Evolutionary conservation across 2,797 vertebrate species (phyloP), one percentile per base, ranked within the genome.

Genomic region (Siniperca undulata): DNA sequence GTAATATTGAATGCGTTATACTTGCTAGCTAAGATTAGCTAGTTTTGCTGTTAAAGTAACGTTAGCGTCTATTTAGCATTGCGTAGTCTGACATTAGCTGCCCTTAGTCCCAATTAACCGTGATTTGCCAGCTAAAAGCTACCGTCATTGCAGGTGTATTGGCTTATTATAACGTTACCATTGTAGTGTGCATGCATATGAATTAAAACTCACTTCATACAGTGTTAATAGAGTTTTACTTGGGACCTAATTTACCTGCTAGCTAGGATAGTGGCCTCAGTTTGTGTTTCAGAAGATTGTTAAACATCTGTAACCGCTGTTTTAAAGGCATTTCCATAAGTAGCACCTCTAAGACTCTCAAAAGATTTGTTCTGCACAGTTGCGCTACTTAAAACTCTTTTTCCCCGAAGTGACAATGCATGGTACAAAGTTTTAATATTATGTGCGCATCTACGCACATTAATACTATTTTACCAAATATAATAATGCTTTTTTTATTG

Each of bases 1-100:
- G n/a, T 22, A 1, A 0, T 0, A 7, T 5, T 36, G 4, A 60
- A 20, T 6, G 7, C 3, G 7, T 44, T 19, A 27, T 7, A n/a
- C 7, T 64, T 72, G 38, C 65, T 68, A 42, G 58, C 48, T 61
- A 40, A 46, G 9, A 22, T 44, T 2, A 58, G 27, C 52, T 36
- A 36, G 9, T 42, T n/a, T 38, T 55, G 2, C 17, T 17, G 2
- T 14, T 14, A 53, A 62, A 72, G 66, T 81, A 84, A 22, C 27
- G 14, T 13, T n/a, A 34, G 64, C 50, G 7, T 48, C 1, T 56
- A 12, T 14, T 42, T 67, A 38, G 16, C n/a, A 7, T 24, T 24
- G 3, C 8, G 3, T 1, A 16, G 42, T 8, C 0, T 1, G 4
- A 40, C 10, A 14, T 30, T 40, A 61, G 22, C 19, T 53, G 3